Evolutionary conservation across 1,140 invertebrate genomes (phyloP).

Genomic region (Eumeta japonica): DNA sequence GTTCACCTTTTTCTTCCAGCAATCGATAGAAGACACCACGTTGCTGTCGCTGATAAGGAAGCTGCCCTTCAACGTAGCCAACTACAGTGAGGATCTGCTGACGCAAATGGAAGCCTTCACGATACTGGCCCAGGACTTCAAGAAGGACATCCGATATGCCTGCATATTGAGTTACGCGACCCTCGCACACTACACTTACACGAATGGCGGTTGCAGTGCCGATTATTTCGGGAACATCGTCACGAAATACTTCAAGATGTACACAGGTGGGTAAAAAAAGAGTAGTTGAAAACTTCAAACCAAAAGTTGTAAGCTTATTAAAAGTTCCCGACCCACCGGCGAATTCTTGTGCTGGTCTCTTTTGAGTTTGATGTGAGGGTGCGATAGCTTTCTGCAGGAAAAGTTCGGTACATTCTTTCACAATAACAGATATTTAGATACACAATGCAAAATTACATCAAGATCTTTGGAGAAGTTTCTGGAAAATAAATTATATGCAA

Average conservation of each 20-base stretch:
- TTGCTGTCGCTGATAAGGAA: slow-evolving; percentile 41
- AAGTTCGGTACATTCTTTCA: background rate
- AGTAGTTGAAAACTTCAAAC: no score
- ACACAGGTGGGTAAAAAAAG: slow-evolving; percentile 48
- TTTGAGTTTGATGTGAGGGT: no score
- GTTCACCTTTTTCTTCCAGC: slow-evolving; percentile 21
- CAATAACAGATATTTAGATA: no score
- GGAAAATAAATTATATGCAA: no score
- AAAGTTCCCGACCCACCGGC: no score
- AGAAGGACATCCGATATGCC: slow-evolving; percentile 62
- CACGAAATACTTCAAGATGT: slow-evolving; percentile 66
- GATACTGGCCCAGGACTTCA: slow-evolving; percentile 29
- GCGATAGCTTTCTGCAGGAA: background rate
- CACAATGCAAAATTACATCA: no score
- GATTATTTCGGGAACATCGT: slow-evolving; percentile 71
- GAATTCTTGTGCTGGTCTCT: no score
- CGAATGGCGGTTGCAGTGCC: slow-evolving; percentile 50
- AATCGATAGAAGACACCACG: slow-evolving; percentile 38
- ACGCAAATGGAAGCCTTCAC: slow-evolving; percentile 42
- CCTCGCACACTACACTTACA: slow-evolving; percentile 66
- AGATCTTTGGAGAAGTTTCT: background rate
- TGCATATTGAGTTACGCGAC: slow-evolving; percentile 70
- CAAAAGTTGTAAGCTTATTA: no score
- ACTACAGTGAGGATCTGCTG: slow-evolving; percentile 41
- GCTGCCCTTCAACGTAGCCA: slow-evolving; percentile 44